phyloP scores from a whole-genome alignment of 2,888 invertebrate species.

The Escarpia spicata region DNA sequence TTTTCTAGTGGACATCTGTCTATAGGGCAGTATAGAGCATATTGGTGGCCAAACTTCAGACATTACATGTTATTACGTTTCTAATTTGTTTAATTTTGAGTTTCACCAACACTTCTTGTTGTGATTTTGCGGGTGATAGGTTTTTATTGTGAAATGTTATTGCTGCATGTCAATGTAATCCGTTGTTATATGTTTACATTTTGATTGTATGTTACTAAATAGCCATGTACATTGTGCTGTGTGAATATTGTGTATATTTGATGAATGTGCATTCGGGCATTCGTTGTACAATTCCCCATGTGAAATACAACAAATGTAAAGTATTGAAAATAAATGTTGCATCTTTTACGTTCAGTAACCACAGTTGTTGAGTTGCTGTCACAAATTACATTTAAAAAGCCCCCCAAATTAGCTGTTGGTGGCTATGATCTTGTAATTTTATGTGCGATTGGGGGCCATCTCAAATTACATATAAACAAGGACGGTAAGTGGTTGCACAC shows the following conservation, averaged over 20 bases:
- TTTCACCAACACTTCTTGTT: neutral
- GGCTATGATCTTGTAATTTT: no score
- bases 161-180: neutral
- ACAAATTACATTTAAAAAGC: neutral
- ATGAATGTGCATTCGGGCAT: neutral
- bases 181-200: slow-evolving; percentile 7
- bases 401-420: neutral
- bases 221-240: slow-evolving; percentile 2
- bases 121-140: neutral
- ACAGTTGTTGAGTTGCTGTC: neutral
- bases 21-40: neutral
- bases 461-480: no score
- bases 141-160: slow-evolving; percentile 14
- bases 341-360: slow-evolving; percentile 5
- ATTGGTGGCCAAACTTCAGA: neutral
- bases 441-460: no score
- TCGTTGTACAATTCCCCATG: neutral
- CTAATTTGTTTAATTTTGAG: neutral
- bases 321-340: neutral
- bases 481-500: no score
- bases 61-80: neutral
- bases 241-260: slow-evolving; percentile 13
- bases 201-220: slow-evolving; percentile 8
- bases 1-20: neutral
- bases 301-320: neutral